These are phyloP conservation scores for Colossoma macropomum DNA, from an alignment of 2,113 vertebrate species.

Conservation along the genomic window DNA sequence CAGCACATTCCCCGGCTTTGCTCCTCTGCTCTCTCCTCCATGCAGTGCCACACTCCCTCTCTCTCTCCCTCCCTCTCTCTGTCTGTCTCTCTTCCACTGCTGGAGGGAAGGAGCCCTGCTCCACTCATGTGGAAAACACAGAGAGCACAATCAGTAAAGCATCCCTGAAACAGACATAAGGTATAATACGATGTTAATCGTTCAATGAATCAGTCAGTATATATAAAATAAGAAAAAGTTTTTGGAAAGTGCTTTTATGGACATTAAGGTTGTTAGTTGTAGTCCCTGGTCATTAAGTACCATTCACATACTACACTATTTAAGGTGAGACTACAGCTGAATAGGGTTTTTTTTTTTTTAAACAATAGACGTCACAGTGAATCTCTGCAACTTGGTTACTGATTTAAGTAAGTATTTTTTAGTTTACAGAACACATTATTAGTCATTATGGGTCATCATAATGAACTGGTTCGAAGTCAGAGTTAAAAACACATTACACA, in stretches of 20 bases:
- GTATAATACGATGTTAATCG: background rate
- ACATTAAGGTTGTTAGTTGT: background rate
- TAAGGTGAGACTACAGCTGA: too few relatives aligned
- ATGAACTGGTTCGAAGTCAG: too few relatives aligned
- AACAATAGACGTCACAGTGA: too few relatives aligned
- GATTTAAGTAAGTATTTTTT: too few relatives aligned
- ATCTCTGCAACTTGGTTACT: too few relatives aligned
- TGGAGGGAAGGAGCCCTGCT: constrained; percentile 23
- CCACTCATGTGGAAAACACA: constrained; percentile 27
- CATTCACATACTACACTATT: too few relatives aligned
- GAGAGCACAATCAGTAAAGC: background rate
- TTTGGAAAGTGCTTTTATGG: background rate
- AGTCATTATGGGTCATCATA: too few relatives aligned
- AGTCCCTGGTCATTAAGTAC: too few relatives aligned
- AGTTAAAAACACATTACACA: too few relatives aligned
- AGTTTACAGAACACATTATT: too few relatives aligned
- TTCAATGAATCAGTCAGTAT: background rate
- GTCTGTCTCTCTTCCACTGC: background rate
- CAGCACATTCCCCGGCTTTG: constrained; percentile 45
- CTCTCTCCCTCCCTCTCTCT: background rate
- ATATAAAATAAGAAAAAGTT: background rate
- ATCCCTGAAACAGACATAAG: background rate
- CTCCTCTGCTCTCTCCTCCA: constrained; percentile 8
- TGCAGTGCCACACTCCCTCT: background rate
- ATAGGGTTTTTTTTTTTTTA: too few relatives aligned